Evolutionary conservation across 2,113 vertebrate genomes (phyloP).

Genomic region (Phyllopteryx taeniolatus): DNA sequence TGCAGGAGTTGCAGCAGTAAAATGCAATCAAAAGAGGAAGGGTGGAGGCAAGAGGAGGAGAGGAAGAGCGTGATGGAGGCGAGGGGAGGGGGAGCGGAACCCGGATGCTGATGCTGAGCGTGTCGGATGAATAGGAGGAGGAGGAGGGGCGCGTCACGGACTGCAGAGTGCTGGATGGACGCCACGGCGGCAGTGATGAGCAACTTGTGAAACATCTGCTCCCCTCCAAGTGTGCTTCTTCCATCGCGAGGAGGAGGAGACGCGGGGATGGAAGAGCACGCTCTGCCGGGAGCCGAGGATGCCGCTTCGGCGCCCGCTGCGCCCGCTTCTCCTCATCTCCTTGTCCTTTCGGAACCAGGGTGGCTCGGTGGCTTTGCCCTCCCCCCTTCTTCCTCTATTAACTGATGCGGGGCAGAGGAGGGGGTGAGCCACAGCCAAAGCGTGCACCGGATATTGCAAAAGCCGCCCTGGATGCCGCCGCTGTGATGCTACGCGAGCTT

Average conservation of each 20-base stretch:
- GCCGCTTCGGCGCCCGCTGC: slow-evolving; percentile 57
- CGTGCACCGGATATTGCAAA: slow-evolving; percentile 75
- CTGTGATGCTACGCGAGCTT: slow-evolving; percentile 49
- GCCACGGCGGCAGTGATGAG: slow-evolving; percentile 13
- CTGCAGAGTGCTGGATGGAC: slow-evolving; percentile 22
- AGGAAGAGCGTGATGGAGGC: neutral
- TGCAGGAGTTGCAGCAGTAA: too few species aligned
- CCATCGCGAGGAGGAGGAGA: slow-evolving; percentile 37
- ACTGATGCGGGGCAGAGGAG: slow-evolving; percentile 62
- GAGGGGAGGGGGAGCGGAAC: slow-evolving; percentile 52
- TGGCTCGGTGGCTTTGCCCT: slow-evolving; percentile 10
- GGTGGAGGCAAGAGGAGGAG: neutral
- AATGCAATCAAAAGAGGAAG: neutral
- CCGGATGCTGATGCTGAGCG: slow-evolving; percentile 80
- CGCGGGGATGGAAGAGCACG: slow-evolving; percentile 59
- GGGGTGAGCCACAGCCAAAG: slow-evolving; percentile 55
- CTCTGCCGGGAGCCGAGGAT: slow-evolving; percentile 36
- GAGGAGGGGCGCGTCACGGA: slow-evolving; percentile 16
- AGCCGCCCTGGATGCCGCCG: slow-evolving; percentile 64
- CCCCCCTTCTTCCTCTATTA: slow-evolving; percentile 47
- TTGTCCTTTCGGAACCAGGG: slow-evolving; percentile 16
- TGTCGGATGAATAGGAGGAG: slow-evolving; percentile 51
- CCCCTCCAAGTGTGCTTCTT: neutral
- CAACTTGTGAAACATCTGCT: slow-evolving; percentile 17
- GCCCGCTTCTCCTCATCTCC: slow-evolving; percentile 10